These are phyloP conservation scores for Phragmatobia fuliginosa DNA, from an alignment of 2,888 invertebrate species.

Conservation along the genomic window DNA sequence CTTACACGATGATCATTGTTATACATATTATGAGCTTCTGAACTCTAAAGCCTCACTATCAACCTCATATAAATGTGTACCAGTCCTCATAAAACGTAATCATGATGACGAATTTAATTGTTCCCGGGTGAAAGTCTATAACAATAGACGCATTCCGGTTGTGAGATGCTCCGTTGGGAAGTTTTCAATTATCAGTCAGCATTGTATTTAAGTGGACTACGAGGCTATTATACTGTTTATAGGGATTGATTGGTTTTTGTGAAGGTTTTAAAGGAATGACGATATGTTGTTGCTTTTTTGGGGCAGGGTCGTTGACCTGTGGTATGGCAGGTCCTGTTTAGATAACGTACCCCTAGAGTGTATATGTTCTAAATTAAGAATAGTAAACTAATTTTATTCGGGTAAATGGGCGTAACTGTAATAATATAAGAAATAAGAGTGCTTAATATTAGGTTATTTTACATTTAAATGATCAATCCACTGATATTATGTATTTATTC, in stretches of 20 bases:
- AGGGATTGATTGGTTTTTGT: constrained; percentile 37
- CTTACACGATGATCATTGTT: neutral
- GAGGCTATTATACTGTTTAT: constrained; percentile 46
- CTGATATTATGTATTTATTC: neutral
- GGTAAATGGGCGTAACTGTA: neutral
- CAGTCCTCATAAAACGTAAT: constrained; percentile 38
- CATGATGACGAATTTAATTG: constrained; percentile 52
- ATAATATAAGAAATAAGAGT: neutral
- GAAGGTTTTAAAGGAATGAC: constrained; percentile 18
- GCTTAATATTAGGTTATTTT: neutral
- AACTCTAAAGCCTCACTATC: neutral
- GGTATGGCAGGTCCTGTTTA: neutral
- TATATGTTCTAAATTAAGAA: neutral
- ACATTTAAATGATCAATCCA: neutral
- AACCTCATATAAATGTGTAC: neutral
- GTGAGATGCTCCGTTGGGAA: constrained; percentile 30
- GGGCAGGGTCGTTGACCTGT: neutral
- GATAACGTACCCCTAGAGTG: neutral
- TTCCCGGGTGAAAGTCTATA: constrained; percentile 47
- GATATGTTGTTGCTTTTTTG: constrained; percentile 16
- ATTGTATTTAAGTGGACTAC: constrained; percentile 49
- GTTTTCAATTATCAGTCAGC: constrained; percentile 50
- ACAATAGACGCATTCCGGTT: constrained; percentile 48
- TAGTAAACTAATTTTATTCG: neutral
- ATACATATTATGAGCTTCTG: neutral